Evolutionary conservation across 2,888 invertebrate species (phyloP).

Genomic region (Habrosyne pyritoides): DNA sequence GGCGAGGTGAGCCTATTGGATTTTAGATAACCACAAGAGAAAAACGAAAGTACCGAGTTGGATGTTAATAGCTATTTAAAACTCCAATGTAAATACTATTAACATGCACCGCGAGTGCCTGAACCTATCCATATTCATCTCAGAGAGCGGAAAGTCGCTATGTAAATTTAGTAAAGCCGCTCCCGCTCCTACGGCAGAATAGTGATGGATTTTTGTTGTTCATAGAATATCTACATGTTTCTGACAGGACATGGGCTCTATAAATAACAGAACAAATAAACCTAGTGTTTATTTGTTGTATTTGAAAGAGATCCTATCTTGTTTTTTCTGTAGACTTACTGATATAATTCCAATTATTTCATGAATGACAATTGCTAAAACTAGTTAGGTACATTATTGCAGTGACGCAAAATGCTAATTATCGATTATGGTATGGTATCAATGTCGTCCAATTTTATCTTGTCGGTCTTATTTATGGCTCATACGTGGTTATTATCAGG

Average conservation of each 20-base stretch:
- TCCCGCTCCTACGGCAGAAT: slow-evolving; percentile 39
- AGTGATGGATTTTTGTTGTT: slow-evolving; percentile 36
- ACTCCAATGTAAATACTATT: slow-evolving; percentile 37
- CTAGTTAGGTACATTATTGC: too few relatives aligned
- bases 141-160: slow-evolving; percentile 43
- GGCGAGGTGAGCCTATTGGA: slow-evolving; percentile 87
- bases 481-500: background rate
- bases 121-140: slow-evolving; percentile 52
- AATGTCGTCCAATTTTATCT: background rate
- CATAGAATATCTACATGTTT: slow-evolving; percentile 13
- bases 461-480: background rate
- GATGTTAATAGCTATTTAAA: slow-evolving; percentile 27
- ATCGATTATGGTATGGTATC: background rate
- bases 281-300: background rate
- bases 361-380: too few relatives aligned
- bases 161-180: slow-evolving; percentile 47
- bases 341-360: too few relatives aligned
- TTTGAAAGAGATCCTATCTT: too few relatives aligned
- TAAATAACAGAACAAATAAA: background rate
- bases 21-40: slow-evolving; percentile 8
- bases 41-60: slow-evolving; percentile 24
- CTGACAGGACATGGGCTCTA: slow-evolving; percentile 5
- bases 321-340: too few relatives aligned
- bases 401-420: background rate
- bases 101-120: slow-evolving; percentile 37